Conservation (phyloP, 2,888 invertebrate genomes). For the Corbicula japonica region DNA sequence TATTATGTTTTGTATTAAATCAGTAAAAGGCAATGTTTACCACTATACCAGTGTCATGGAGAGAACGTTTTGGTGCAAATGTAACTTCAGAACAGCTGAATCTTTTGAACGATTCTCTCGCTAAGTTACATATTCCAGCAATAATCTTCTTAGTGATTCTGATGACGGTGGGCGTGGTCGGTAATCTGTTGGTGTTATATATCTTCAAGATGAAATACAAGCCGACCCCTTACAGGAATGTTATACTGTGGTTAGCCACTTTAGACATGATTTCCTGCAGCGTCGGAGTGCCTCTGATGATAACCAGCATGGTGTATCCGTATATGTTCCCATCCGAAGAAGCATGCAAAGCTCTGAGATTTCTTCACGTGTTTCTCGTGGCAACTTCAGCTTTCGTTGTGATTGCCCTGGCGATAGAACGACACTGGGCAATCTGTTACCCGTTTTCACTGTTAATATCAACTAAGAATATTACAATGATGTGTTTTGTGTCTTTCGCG, state of each 20-base stretch:
- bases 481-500: conserved; percentile 63
- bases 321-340: conserved; percentile 72
- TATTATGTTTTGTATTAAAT: too few relatives aligned
- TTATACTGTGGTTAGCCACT: conserved; percentile 75
- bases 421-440: conserved; percentile 77
- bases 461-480: conserved; percentile 65
- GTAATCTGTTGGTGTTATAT: conserved; percentile 74
- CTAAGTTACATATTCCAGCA: conserved; percentile 71
- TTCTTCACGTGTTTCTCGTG: conserved; percentile 70
- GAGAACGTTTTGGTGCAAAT: conserved; percentile 41
- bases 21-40: conserved; percentile 64
- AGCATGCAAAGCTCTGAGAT: conserved; percentile 73
- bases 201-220: conserved; percentile 74
- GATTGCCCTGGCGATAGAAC: conserved; percentile 74
- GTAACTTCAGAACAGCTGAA: conserved; percentile 64
- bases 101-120: conserved; percentile 69
- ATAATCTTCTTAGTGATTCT: conserved; percentile 72
- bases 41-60: conserved; percentile 52
- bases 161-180: conserved; percentile 74
- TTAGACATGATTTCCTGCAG: conserved; percentile 74
- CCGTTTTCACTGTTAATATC: conserved; percentile 74
- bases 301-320: conserved; percentile 74
- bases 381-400: conserved; percentile 76
- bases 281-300: conserved; percentile 74
- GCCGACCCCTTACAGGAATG: conserved; percentile 70